A percentile compares a stretch with the other conserved stretches of the same genome.
Conservation (phyloP, 2,888 invertebrate species). For the Tiphia femorata region DNA sequence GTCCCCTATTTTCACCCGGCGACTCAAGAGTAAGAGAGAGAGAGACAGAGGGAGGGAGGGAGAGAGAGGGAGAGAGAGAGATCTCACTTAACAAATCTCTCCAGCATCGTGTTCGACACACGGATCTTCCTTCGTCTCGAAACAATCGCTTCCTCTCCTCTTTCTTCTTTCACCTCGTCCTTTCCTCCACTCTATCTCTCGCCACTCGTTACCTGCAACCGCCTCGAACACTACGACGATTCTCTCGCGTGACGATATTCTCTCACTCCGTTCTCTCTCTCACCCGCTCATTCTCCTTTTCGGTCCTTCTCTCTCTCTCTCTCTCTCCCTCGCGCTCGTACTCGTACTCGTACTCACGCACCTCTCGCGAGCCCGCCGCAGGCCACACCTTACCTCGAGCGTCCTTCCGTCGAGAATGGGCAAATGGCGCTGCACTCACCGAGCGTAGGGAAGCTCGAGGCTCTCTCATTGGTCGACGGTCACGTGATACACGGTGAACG, state of each 20-base stretch:
- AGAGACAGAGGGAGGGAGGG: no score
- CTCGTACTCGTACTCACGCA: conserved; percentile 3
- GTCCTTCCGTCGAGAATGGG: conserved; percentile 64
- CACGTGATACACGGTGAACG: conserved; percentile 63
- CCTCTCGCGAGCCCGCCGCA: conserved; percentile 34
- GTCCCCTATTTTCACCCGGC: no score
- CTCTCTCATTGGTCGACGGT: conserved; percentile 63
- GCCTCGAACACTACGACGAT: no score
- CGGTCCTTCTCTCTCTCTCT: conserved; percentile 9
- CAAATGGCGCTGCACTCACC: conserved; percentile 53
- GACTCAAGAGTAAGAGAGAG: no score
- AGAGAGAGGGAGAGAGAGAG: no score
- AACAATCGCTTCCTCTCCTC: background rate
- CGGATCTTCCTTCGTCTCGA: conserved; percentile 23
- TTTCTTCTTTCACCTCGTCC: background rate
- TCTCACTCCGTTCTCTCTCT: no score
- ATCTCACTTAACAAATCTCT: conserved; percentile 45
- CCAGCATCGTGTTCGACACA: conserved; percentile 37
- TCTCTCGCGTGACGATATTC: no score
- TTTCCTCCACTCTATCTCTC: background rate
- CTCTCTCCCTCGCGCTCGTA: conserved; percentile 5
- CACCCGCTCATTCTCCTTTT: conserved; percentile 3
- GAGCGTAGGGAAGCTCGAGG: conserved; percentile 55
- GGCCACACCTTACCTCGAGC: conserved; percentile 64
- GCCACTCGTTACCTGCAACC: conserved; percentile 1